Evolutionary conservation across 2,113 vertebrate genomes (phyloP).

Genomic region (Lanius ludovicianus): DNA sequence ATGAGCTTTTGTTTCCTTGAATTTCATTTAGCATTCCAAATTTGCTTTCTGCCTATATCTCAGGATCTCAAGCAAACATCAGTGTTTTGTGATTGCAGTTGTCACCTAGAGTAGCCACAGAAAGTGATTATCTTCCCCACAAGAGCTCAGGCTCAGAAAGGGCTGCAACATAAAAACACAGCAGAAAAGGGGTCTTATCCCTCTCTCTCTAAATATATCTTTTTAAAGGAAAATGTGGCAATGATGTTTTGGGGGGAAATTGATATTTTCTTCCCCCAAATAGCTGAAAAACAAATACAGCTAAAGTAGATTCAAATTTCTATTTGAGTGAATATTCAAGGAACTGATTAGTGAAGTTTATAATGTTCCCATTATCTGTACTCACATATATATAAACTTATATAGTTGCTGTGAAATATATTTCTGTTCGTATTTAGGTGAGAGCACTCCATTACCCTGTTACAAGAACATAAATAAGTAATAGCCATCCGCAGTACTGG

Average conservation of each 20-base stretch:
- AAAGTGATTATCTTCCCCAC: background rate
- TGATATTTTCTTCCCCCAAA: background rate
- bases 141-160: background rate
- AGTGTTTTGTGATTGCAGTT: background rate
- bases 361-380: background rate
- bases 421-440: slow-evolving; percentile 11
- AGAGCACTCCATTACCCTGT: background rate
- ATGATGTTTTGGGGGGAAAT: accelerated
- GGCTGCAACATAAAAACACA: background rate
- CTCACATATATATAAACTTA: background rate
- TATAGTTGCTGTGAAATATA: background rate
- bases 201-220: background rate
- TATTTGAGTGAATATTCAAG: background rate
- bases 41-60: background rate
- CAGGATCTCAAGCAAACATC: background rate
- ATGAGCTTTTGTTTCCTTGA: background rate
- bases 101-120: background rate
- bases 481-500: background rate
- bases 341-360: background rate
- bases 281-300: background rate
- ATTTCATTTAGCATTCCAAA: background rate
- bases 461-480: slow-evolving; percentile 43
- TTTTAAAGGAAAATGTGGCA: background rate
- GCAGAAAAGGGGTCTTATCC: background rate
- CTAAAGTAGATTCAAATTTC: background rate